Base-by-base conservation (phyloP, 2,888 invertebrate genomes). In the Ornithoptera priamus region DNA sequence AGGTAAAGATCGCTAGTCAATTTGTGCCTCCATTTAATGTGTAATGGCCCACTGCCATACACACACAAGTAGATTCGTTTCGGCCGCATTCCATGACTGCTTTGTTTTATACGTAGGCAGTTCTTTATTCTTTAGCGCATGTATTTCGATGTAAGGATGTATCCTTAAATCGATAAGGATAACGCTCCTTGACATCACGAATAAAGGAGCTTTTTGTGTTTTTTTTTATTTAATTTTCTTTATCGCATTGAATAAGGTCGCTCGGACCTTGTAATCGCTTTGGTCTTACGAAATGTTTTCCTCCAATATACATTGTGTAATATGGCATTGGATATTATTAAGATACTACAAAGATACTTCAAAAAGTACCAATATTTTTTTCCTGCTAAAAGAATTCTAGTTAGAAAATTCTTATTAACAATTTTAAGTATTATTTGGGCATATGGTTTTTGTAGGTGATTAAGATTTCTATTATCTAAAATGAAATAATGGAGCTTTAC, bases 1-100 rank as follows among this genome's bases (percentile, higher is more conserved):
- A 92, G 92, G 92, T 92, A 92, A 92, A 87, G 85, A 87, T 87
- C 85, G 83, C 77, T 77, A 75, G 77, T 78, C 79, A 81, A 85
- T 82, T 84, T 84, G 80, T 83, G 77, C 78, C 80, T 80, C 74
- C 77, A 76, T 81, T 81, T 73, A 74, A 69, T 81, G 79, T 78
- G 78, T 81, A 78, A 79, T 77, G 79, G 77, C 75, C 76, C 76
- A 77, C 76, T 78, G 81, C 81, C 80, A 76, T 76, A 76, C 77
- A 75, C 76, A 78, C 75, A 77, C 77, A 77, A 71, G 69, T 73
- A 76, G 75, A 75, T 73, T 68, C 70, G 72, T 75, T 75, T 74
- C 71, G 71, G 70, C 71, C 74, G 77, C 75, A 72, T 74, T 76
- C 73, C 73, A 73, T 73, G 75, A 78, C 72, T 79, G 84, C 86